Evolutionary conservation across 2,888 invertebrate species (phyloP), one percentile per base, ranked within the genome.

Genomic region (Dasysyrphus tricinctus): DNA sequence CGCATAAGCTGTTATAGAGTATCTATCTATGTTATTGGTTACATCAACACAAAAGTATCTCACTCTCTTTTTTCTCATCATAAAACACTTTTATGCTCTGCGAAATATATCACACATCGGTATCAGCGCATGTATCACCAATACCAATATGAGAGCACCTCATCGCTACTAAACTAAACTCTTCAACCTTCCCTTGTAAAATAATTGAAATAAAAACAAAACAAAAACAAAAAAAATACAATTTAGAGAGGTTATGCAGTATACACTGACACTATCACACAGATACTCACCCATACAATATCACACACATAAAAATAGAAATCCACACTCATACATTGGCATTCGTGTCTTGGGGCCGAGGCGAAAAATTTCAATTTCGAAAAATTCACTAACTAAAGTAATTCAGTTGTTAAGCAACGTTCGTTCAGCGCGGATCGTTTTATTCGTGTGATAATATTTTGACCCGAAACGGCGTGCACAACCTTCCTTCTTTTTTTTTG

Each of bases 351-450:
- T 54, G 67, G 57, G 59, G 59, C 54, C 69, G 69, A 57, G 57
- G 67, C 80, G 51, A 70, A 34, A 32, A 34, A 76, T 61, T 80
- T 77, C 73, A 81, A 77, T 85, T 85, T 78, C 77, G 63, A 85
- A 85, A 81, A 85, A 85, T 85, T 74, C 81, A 81, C 67, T 63
- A 37, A 69, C 73, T 77, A 69, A 74, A 81, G 86, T 76, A 72
- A 79, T 75, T 78, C 80, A 91, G 90, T 91, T 90, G 89, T 89
- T 89, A 90, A 90, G 88, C 89, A 90, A 91, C 91, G 91, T 91
- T 90, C 89, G 89, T 89, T 88, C 89, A 89, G 88, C 89, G 89
- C 89, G 90, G 90, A 88, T 91, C 89, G 89, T 90, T 88, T 89
- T 88, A 61, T 75, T 78, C 78, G 78, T 75, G 70, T 44, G 39